Conservation (phyloP, 2,888 invertebrate species). For the Mesopsocus fuscifrons region DNA sequence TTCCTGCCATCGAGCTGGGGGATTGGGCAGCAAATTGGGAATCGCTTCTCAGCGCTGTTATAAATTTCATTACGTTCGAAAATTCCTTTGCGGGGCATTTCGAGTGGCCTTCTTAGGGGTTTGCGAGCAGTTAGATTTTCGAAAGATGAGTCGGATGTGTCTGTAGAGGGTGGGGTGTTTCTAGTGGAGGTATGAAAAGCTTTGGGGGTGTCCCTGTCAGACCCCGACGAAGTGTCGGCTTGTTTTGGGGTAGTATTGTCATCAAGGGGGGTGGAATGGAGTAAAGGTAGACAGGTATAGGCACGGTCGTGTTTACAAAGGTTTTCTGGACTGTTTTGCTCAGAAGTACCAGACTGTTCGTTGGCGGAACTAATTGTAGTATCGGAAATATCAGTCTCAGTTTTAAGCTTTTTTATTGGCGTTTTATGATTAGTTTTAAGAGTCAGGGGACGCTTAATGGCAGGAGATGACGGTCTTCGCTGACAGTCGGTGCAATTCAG, state of each 20-base stretch:
- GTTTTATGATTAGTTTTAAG: slow-evolving; percentile 7
- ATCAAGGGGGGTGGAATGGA: slow-evolving; percentile 2
- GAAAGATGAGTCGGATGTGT: slow-evolving; percentile 4
- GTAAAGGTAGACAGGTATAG: not conserved
- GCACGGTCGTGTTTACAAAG: slow-evolving; percentile 2
- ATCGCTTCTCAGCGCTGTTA: not conserved
- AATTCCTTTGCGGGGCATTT: not conserved
- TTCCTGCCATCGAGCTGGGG: slow-evolving; percentile 6
- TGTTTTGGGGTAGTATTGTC: not conserved
- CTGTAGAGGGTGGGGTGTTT: not conserved
- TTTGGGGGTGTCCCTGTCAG: not conserved
- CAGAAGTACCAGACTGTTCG: slow-evolving; percentile 1
- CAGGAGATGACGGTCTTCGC: slow-evolving; percentile 34
- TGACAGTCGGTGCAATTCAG: slow-evolving; percentile 89
- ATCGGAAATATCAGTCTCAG: slow-evolving; percentile 2
- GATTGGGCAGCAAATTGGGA: slow-evolving; percentile 7
- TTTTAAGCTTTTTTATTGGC: not conserved
- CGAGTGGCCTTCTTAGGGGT: not conserved
- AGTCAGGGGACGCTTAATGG: slow-evolving; percentile 24
- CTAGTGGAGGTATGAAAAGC: not conserved
- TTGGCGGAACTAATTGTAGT: not conserved
- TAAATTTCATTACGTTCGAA: slow-evolving; percentile 8
- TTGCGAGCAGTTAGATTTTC: slow-evolving; percentile 4
- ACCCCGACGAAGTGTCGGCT: slow-evolving; percentile 3
- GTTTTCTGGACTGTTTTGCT: slow-evolving; percentile 8